phyloP scores from a whole-genome alignment of 2,888 invertebrate genomes.

The Drosophila cracens region DNA sequence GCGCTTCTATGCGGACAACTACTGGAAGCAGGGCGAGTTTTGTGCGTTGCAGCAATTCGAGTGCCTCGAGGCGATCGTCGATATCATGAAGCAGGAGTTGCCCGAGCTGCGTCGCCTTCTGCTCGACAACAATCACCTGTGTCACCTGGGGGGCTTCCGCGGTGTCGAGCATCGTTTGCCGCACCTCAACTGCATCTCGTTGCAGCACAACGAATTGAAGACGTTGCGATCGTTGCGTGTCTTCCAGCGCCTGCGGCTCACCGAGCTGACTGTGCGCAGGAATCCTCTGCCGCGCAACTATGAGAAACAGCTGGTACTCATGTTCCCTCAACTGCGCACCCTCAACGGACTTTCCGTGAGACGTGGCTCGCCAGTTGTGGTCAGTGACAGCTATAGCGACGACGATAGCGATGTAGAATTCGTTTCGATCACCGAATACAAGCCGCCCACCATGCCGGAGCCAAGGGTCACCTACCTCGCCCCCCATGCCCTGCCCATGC shows the following conservation, averaged over 20 bases:
- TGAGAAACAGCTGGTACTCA: slow-evolving; percentile 26
- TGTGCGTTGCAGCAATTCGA: slow-evolving; percentile 46
- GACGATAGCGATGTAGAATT: slow-evolving; percentile 42
- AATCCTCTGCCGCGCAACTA: slow-evolving; percentile 51
- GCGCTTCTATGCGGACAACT: slow-evolving; percentile 40
- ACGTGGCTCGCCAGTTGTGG: background rate
- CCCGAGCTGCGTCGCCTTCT: slow-evolving; percentile 44
- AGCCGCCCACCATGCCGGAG: slow-evolving; percentile 27
- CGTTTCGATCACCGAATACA: slow-evolving; percentile 31
- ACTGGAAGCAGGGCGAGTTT: slow-evolving; percentile 39
- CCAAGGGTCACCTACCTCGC: slow-evolving; percentile 26
- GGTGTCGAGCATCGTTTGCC: slow-evolving; percentile 40
- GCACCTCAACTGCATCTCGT: slow-evolving; percentile 38
- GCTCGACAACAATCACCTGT: slow-evolving; percentile 57
- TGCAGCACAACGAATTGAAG: slow-evolving; percentile 40
- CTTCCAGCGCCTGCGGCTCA: slow-evolving; percentile 33
- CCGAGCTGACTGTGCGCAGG: slow-evolving; percentile 27
- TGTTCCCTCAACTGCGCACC: slow-evolving; percentile 33
- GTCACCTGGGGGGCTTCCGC: slow-evolving; percentile 26
- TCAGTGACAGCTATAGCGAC: slow-evolving; percentile 1
- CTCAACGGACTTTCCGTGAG: slow-evolving; percentile 27
- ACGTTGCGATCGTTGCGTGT: slow-evolving; percentile 18
- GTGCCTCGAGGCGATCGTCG: slow-evolving; percentile 35
- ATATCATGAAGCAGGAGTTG: slow-evolving; percentile 35
- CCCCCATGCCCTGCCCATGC: slow-evolving; percentile 5